Evolutionary conservation across 2,797 vertebrate species (phyloP).

Genomic region (Erethizon dorsatum): DNA sequence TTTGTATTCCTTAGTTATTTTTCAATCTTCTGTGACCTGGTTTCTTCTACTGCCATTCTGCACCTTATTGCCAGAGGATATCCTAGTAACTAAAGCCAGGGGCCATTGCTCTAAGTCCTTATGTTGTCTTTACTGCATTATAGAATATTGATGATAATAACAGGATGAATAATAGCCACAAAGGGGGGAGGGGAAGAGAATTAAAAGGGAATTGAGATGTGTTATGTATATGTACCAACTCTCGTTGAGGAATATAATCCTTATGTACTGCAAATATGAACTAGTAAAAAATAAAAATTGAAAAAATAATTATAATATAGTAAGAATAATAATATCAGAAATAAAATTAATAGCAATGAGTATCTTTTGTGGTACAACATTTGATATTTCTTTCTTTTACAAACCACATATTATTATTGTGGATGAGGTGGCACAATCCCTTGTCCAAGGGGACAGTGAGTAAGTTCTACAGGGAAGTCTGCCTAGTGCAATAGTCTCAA

Average conservation of each 20-base stretch:
- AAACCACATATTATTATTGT: neutral
- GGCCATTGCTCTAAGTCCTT: neutral
- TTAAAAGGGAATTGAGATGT: neutral
- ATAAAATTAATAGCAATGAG: neutral
- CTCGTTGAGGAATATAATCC: neutral
- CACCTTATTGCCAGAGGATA: neutral
- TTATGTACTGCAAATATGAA: neutral
- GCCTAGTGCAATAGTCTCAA: neutral
- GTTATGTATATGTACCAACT: neutral
- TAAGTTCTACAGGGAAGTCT: neutral
- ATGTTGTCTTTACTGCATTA: neutral
- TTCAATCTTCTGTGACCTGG: neutral
- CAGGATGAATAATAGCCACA: neutral
- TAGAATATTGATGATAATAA: neutral
- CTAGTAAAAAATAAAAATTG: neutral
- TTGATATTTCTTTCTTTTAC: neutral
- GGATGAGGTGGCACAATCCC: neutral
- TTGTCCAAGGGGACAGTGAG: neutral
- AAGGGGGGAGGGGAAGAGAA: neutral
- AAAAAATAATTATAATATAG: neutral
- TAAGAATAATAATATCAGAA: neutral
- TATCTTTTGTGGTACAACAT: neutral
- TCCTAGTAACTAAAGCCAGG: constrained; percentile 15
- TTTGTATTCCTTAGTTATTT: neutral
- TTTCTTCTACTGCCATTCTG: neutral